These are phyloP conservation scores for Girardinus metallicus DNA, from an alignment of 2,797 vertebrate genomes.

Conservation along the genomic window DNA sequence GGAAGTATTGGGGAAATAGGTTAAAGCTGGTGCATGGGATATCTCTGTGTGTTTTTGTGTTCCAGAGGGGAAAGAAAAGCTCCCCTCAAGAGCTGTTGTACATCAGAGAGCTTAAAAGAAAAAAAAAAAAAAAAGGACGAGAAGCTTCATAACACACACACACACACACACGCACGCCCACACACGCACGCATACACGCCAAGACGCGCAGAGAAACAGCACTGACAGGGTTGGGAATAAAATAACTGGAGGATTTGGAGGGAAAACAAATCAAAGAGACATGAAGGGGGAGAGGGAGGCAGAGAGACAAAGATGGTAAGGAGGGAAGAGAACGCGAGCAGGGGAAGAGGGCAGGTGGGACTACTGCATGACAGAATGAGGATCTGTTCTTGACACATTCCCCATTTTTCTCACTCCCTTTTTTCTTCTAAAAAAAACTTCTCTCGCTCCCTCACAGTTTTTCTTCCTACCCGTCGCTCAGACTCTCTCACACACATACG, in stretches of 20 bases:
- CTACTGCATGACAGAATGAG: constrained; percentile 76
- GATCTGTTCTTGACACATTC: constrained; percentile 74
- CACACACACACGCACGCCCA: constrained; percentile 15
- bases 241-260: constrained; percentile 79
- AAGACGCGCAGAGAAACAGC: constrained; percentile 26
- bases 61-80: constrained; percentile 63
- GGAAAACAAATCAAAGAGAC: constrained; percentile 80
- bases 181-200: constrained; percentile 21
- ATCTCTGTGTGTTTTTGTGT: constrained; percentile 32
- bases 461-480: constrained; percentile 29
- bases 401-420: constrained; percentile 53
- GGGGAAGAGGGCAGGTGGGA: constrained; percentile 70
- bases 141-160: constrained; percentile 43
- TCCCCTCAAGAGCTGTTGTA: constrained; percentile 77
- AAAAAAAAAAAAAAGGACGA: constrained; percentile 53
- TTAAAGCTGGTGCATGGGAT: constrained; percentile 68
- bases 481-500: constrained; percentile 3
- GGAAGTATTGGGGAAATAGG: constrained; percentile 66
- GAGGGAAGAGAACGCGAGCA: constrained; percentile 29
- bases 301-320: constrained; percentile 49
- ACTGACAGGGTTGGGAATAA: constrained; percentile 77
- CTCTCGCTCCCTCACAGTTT: constrained; percentile 34
- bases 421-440: constrained; percentile 35
- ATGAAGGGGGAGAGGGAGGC: constrained; percentile 45
- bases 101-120: constrained; percentile 77